Conservation (phyloP, 2,113 vertebrate genomes). For the Microcebus murinus region DNA sequence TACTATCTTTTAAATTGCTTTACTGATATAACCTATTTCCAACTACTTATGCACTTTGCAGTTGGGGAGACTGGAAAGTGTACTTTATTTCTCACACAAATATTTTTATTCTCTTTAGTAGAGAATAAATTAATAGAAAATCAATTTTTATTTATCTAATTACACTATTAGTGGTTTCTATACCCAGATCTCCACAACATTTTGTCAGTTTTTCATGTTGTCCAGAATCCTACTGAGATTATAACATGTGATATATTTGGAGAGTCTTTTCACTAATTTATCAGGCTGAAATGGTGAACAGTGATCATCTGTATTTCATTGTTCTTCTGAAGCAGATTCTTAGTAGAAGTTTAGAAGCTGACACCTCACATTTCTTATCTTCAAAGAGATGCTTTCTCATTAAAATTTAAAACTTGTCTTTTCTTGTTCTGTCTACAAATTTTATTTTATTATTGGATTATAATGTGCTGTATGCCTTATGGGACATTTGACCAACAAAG, state of each 20-base stretch:
- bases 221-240: neutral
- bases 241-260: neutral
- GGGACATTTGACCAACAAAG: neutral
- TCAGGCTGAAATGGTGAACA: neutral
- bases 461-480: neutral
- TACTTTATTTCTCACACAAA: neutral
- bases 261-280: neutral
- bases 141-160: conserved; percentile 44
- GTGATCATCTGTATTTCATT: neutral
- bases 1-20: neutral
- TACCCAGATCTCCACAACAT: neutral
- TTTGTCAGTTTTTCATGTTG: neutral
- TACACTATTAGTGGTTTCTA: neutral
- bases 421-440: neutral
- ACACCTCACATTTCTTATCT: neutral
- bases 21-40: neutral
- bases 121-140: neutral
- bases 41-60: neutral
- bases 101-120: conserved; percentile 52
- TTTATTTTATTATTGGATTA: neutral
- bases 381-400: neutral
- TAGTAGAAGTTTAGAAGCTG: neutral
- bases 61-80: neutral
- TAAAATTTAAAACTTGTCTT: neutral
- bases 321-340: neutral